Base-by-base conservation (phyloP, 1,140 invertebrate species). In the Orius laevigatus region DNA sequence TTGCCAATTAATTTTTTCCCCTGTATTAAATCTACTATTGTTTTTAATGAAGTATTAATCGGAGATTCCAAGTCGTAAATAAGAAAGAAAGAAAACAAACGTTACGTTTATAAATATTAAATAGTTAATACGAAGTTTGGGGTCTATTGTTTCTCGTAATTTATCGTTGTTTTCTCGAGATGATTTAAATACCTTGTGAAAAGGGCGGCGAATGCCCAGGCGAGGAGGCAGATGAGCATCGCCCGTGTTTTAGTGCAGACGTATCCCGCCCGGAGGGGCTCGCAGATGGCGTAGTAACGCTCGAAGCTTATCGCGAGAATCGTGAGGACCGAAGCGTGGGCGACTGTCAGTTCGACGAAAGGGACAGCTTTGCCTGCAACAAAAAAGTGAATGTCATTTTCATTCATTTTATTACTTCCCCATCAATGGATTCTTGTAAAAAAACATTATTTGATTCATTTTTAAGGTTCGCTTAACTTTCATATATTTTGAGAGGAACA, bases 221-320 rank as follows among this genome's bases (percentile, higher is more conserved):
- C 80, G 31, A 82, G 62, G 1, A 82, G 65, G 57, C 89, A 90
- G 43, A 92, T 82, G 39, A 85, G 67, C 3, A 83, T 74, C 0
- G 87, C 86, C 50, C 86, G 70, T 1, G 84, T 75, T 64, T 88
- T 88, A 2, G 87, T 92, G 61, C 88, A 92, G 11, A 88, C 84
- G 64, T 90, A 90, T 55, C 84, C 82, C 0, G 86, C 88, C 57
- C 84, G 76, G 36, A 96, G 66, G 0, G 90, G 91, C 57, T 90
- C 78, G 63, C 88, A 94, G 58, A 95, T 93, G 19, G 89, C 90
- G 65, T 92, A 91, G 66, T 94, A 95, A 5, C 91, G 71, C 63
- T 95, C 91, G 61, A 94, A 86, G 63, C 86, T 86, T 57, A 90
- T 88, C 39, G 90, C 89, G 56, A 96, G 66, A 53, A 96, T 94